phyloP scores from a whole-genome alignment of 2,797 vertebrate species.

The Mallotus villosus region DNA sequence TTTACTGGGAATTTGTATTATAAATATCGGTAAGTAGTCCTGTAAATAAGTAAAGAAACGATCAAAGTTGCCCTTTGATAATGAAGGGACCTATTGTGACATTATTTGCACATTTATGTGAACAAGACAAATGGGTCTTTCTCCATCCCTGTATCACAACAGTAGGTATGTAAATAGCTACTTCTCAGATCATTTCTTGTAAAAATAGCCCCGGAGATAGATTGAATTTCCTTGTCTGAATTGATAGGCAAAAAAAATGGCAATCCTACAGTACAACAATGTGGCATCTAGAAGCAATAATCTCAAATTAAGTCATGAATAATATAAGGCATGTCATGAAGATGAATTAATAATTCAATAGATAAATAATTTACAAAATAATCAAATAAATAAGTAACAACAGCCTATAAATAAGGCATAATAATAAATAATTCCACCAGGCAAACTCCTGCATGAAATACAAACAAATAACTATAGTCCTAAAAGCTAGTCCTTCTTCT shows the following conservation, averaged over 20 bases:
- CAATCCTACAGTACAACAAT: conserved; percentile 91
- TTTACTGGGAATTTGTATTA: too few relatives aligned
- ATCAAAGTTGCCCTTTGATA: not conserved
- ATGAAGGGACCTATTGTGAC: too few relatives aligned
- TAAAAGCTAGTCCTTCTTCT: conserved; percentile 50
- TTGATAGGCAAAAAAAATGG: conserved; percentile 83
- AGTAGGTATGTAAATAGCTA: conserved; percentile 72
- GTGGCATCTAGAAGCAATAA: conserved; percentile 98
- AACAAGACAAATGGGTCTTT: conserved; percentile 54
- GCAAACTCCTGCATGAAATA: conserved; percentile 81
- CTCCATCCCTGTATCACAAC: conserved; percentile 47
- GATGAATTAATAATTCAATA: conserved; percentile 99
- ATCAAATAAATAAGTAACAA: conserved; percentile 99
- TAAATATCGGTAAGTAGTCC: too few relatives aligned
- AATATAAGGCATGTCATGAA: conserved; percentile 97
- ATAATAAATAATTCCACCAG: conserved; percentile 93
- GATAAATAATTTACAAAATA: conserved; percentile 99
- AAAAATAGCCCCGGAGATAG: conserved; percentile 86
- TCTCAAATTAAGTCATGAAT: conserved; percentile 99
- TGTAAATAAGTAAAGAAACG: too few relatives aligned
- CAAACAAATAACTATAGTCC: conserved; percentile 75
- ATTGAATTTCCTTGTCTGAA: conserved; percentile 94
- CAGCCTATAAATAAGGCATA: conserved; percentile 95
- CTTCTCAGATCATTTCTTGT: conserved; percentile 73
- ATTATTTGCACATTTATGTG: conserved; percentile 14